Percentiles rank a stretch among this genome's conserved stretches.
These are phyloP conservation scores for Clistopyga incitator DNA, from an alignment of 2,888 invertebrate species.

Conservation along the genomic window DNA sequence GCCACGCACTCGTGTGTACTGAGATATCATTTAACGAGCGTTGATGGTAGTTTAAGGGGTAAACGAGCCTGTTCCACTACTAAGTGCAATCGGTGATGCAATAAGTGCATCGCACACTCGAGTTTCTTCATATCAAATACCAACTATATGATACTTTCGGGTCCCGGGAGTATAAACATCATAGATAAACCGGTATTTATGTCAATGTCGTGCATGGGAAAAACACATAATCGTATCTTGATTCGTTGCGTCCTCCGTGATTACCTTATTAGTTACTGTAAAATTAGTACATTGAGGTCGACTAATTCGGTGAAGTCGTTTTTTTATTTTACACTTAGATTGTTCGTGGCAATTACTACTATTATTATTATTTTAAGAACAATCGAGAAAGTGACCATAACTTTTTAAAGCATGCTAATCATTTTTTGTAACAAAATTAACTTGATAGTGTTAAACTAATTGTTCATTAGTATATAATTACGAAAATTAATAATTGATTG, in stretches of 20 bases:
- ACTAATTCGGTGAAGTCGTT: not conserved
- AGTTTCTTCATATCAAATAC: conserved; percentile 36
- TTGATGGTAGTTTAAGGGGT: conserved; percentile 42
- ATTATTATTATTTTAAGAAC: too few relatives aligned
- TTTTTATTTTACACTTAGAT: not conserved
- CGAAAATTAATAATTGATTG: too few relatives aligned
- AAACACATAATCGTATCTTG: conserved; percentile 11
- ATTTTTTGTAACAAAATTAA: too few relatives aligned
- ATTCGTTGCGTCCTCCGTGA: conserved; percentile 28
- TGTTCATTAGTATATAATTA: too few relatives aligned
- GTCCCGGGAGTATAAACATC: conserved; percentile 50
- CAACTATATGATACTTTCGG: conserved; percentile 49
- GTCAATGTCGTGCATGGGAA: conserved; percentile 61
- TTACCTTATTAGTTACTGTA: not conserved
- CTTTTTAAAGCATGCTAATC: too few relatives aligned
- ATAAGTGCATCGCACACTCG: conserved; percentile 11
- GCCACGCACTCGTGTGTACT: not conserved
- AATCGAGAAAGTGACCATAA: too few relatives aligned
- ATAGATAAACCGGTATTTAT: conserved; percentile 53
- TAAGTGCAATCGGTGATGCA: conserved; percentile 29
- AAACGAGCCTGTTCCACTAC: conserved; percentile 34
- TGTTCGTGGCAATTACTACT: not conserved
- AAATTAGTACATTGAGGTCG: not conserved
- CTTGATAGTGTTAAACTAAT: too few relatives aligned
- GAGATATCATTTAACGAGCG: conserved; percentile 51